phyloP scores from a whole-genome alignment of 1,140 invertebrate genomes.

The Pseudomyrmex pallidus region DNA sequence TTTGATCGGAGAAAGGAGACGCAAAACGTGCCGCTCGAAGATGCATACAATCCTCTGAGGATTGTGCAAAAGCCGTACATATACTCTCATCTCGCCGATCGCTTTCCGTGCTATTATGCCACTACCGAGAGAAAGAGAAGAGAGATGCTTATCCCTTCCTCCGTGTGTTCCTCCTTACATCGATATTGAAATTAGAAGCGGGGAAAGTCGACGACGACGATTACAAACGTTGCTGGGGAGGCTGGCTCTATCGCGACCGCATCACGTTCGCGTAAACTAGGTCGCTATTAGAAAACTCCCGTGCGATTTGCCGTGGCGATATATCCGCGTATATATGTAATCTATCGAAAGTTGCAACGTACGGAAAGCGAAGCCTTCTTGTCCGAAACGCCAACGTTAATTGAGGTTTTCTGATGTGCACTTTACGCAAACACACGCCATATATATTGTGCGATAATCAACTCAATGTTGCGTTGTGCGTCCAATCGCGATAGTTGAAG shows the following conservation, averaged over 20 bases:
- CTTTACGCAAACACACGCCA: too few relatives aligned
- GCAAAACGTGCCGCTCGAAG: constrained; percentile 41
- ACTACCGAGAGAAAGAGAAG: constrained; percentile 42
- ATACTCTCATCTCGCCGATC: constrained; percentile 68
- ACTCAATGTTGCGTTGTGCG: too few relatives aligned
- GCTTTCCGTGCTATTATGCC: constrained; percentile 69
- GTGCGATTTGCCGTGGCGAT: not conserved
- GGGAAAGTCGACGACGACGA: constrained; percentile 65
- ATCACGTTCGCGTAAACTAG: constrained; percentile 45
- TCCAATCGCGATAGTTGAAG: too few relatives aligned
- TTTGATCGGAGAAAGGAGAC: constrained; percentile 66
- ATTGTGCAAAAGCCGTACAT: constrained; percentile 67
- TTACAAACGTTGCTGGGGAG: not conserved
- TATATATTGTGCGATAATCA: too few relatives aligned
- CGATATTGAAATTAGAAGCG: constrained; percentile 69
- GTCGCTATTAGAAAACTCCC: constrained; percentile 45
- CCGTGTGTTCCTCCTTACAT: constrained; percentile 55
- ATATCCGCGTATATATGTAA: constrained; percentile 8
- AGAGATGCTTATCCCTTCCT: constrained; percentile 32
- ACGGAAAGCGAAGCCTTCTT: not conserved
- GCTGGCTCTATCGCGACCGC: constrained; percentile 25
- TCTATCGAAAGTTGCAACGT: constrained; percentile 20
- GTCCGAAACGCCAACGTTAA: not conserved
- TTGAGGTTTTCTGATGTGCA: not conserved
- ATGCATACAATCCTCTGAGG: constrained; percentile 46